Percentiles rank a stretch among this genome's conserved stretches.
Conservation (phyloP, 1,140 invertebrate genomes). For the Atta texana region DNA sequence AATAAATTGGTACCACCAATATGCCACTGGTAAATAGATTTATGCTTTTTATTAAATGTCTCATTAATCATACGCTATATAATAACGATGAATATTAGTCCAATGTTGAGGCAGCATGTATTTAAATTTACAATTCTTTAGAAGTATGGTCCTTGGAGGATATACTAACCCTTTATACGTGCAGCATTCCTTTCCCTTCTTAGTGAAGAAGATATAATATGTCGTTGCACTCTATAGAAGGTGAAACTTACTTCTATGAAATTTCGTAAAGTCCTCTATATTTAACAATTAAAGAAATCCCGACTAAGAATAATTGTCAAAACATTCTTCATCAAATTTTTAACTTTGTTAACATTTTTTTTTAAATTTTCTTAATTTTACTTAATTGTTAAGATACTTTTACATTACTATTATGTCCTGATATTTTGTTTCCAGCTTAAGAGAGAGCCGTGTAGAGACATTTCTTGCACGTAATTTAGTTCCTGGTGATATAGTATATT, state of each 20-base stretch:
- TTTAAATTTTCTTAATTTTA: neutral
- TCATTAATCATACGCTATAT: slow-evolving; percentile 8
- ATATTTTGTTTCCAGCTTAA: slow-evolving; percentile 88
- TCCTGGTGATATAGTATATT: slow-evolving; percentile 98
- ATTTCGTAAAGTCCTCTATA: neutral
- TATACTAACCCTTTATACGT: slow-evolving; percentile 56
- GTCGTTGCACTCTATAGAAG: slow-evolving; percentile 55
- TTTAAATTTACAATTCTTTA: slow-evolving; percentile 52
- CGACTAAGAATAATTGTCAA: neutral
- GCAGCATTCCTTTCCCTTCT: slow-evolving; percentile 63
- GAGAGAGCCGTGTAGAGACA: slow-evolving; percentile 95
- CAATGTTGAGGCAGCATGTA: slow-evolving; percentile 24
- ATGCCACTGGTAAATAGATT: slow-evolving; percentile 91
- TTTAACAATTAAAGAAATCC: neutral
- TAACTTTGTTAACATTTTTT: slow-evolving; percentile 25
- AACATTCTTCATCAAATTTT: neutral
- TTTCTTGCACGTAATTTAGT: slow-evolving; percentile 98
- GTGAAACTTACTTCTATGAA: slow-evolving; percentile 61
- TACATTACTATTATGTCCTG: slow-evolving; percentile 2
- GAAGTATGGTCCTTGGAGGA: slow-evolving; percentile 62
- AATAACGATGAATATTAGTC: neutral
- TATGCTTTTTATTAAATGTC: slow-evolving; percentile 10
- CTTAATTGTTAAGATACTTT: slow-evolving; percentile 7
- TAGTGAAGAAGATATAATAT: slow-evolving; percentile 64
- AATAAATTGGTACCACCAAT: slow-evolving; percentile 98